A percentile compares a stretch with the other conserved stretches of the same genome.
Evolutionary conservation across 2,888 invertebrate species (phyloP).

Genomic region (Caenorhabditis sp.): DNA sequence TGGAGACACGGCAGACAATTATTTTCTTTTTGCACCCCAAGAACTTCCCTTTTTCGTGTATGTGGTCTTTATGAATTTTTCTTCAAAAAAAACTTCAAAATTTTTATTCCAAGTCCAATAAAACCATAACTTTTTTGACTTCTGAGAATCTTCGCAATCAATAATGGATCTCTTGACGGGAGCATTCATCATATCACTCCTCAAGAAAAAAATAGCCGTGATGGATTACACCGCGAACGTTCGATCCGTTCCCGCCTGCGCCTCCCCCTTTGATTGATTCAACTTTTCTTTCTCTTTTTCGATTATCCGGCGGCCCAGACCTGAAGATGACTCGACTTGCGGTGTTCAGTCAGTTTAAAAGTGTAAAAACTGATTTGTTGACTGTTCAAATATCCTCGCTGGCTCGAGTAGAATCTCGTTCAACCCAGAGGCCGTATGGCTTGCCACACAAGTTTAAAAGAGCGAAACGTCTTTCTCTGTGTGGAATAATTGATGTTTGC

Average conservation of each 20-base stretch:
- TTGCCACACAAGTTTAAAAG: conserved; percentile 28
- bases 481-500: conserved; percentile 49
- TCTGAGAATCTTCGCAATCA: conserved; percentile 8
- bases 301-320: conserved; percentile 8
- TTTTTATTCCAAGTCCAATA: too few relatives aligned
- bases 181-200: conserved; percentile 13
- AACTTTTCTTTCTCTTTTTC: background rate
- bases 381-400: conserved; percentile 40
- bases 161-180: background rate
- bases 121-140: too few relatives aligned
- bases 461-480: conserved; percentile 19
- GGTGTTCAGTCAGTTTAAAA: conserved; percentile 16
- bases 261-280: conserved; percentile 6
- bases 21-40: background rate
- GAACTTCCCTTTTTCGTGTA: background rate
- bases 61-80: too few relatives aligned
- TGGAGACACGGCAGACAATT: conserved; percentile 1
- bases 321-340: background rate
- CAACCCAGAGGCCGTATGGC: conserved; percentile 5
- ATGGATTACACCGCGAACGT: conserved; percentile 21
- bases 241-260: background rate
- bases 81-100: too few relatives aligned
- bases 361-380: conserved; percentile 51
- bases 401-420: background rate
- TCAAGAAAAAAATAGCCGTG: conserved; percentile 1